Conservation (phyloP, 1,140 invertebrate genomes). For the Danaus plexippus region DNA sequence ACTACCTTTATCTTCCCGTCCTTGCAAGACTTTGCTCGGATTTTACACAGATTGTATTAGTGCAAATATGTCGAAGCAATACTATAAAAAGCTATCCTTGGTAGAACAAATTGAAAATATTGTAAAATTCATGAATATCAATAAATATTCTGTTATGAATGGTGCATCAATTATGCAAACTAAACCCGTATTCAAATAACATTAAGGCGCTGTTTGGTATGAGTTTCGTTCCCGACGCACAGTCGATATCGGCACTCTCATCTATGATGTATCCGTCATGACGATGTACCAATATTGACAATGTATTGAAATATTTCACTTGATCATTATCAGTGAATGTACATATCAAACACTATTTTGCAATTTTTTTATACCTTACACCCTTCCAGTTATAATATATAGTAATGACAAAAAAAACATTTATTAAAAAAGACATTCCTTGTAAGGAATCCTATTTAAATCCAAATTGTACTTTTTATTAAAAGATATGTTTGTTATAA, state of each 20-base stretch:
- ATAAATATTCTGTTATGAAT: slow-evolving; percentile 64
- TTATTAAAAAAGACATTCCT: too few species aligned
- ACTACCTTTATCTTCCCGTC: slow-evolving; percentile 39
- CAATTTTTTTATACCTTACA: too few species aligned
- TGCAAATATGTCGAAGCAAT: slow-evolving; percentile 48
- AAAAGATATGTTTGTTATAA: too few species aligned
- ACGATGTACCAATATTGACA: slow-evolving; percentile 16
- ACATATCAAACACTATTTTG: too few species aligned
- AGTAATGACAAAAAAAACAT: too few species aligned
- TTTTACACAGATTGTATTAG: slow-evolving; percentile 62
- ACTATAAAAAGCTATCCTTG: slow-evolving; percentile 60
- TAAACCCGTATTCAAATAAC: slow-evolving; percentile 54
- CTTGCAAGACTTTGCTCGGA: slow-evolving; percentile 33
- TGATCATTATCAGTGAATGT: too few species aligned
- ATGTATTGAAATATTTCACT: slow-evolving; percentile 17
- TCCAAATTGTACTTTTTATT: too few species aligned
- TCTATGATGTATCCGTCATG: slow-evolving; percentile 23
- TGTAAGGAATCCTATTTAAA: too few species aligned
- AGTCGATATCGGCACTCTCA: slow-evolving; percentile 38
- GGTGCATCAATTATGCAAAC: slow-evolving; percentile 68
- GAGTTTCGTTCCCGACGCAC: slow-evolving; percentile 36
- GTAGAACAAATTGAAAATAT: slow-evolving; percentile 65
- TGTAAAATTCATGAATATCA: slow-evolving; percentile 70
- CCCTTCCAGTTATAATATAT: too few species aligned
- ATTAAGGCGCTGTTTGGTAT: slow-evolving; percentile 29